A percentile compares a stretch with the other conserved stretches of the same genome.
Evolutionary conservation across 1,140 invertebrate genomes (phyloP).

Genomic region (Drosophila hydei): DNA sequence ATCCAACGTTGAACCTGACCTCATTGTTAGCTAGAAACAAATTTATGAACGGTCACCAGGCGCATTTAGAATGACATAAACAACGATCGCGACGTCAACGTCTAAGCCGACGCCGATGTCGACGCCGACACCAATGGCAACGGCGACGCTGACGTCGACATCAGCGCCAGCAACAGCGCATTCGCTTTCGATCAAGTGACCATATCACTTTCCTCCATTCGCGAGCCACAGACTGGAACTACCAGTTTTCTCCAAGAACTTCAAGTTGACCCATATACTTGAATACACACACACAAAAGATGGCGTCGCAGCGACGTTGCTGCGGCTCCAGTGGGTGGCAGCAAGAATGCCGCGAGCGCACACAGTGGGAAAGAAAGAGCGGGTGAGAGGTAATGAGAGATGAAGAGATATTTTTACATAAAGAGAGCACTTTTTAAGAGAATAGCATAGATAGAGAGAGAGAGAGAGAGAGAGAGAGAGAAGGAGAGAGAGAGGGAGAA

Average conservation of each 20-base stretch:
- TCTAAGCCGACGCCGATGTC: not conserved
- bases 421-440: not conserved
- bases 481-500: constrained; percentile 3
- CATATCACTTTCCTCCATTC: constrained; percentile 72
- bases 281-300: constrained; percentile 27
- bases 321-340: constrained; percentile 38
- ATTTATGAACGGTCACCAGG: constrained; percentile 27
- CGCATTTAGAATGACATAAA: constrained; percentile 49
- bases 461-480: constrained; percentile 29
- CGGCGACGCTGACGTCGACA: not conserved
- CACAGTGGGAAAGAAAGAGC: constrained; percentile 6
- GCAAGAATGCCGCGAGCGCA: constrained; percentile 25
- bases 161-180: constrained; percentile 36
- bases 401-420: not conserved
- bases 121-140: not conserved
- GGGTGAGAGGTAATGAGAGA: not conserved
- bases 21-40: constrained; percentile 26
- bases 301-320: constrained; percentile 11
- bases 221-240: constrained; percentile 52
- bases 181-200: constrained; percentile 79
- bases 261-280: constrained; percentile 68
- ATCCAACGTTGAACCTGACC: constrained; percentile 67
- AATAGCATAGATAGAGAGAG: not conserved
- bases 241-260: constrained; percentile 81
- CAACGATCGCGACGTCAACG: constrained; percentile 15